These are phyloP conservation scores for Hydropsyche tenuis DNA, from an alignment of 1,140 invertebrate species.

Conservation along the genomic window DNA sequence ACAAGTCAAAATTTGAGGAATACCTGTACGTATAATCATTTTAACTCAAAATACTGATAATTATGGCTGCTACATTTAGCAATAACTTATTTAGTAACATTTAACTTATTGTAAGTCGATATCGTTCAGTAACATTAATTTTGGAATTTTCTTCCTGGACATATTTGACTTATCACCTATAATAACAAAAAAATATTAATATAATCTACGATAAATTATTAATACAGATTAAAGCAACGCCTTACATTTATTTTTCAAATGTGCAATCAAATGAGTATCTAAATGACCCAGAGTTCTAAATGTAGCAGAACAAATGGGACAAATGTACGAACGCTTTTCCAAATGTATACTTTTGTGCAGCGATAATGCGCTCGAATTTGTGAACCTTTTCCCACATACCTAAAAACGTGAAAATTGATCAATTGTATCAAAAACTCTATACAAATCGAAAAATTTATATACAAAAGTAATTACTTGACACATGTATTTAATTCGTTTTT, in stretches of 20 bases:
- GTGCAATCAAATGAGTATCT: slow-evolving; percentile 5
- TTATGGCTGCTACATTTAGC: too few species aligned
- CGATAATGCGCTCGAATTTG: background rate
- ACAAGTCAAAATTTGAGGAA: too few species aligned
- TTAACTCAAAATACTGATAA: too few species aligned
- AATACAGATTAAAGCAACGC: background rate
- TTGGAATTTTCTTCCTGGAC: too few species aligned
- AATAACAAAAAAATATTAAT: too few species aligned
- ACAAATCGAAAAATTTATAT: background rate
- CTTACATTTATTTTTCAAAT: slow-evolving; percentile 26
- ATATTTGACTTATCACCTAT: too few species aligned
- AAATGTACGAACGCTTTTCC: background rate
- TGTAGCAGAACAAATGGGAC: slow-evolving; percentile 11
- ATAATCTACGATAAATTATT: background rate
- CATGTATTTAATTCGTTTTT: background rate
- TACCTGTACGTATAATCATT: too few species aligned
- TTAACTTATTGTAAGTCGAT: too few species aligned
- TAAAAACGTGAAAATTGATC: slow-evolving; percentile 9
- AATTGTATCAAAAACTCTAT: background rate
- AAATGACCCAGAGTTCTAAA: slow-evolving; percentile 16
- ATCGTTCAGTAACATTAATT: too few species aligned
- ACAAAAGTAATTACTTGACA: slow-evolving; percentile 29
- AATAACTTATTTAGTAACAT: too few species aligned
- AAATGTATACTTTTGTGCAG: slow-evolving; percentile 23
- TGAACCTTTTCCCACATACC: slow-evolving; percentile 34